These are phyloP conservation scores for Psittacula echo DNA, from an alignment of 2,797 vertebrate species.

Conservation along the genomic window DNA sequence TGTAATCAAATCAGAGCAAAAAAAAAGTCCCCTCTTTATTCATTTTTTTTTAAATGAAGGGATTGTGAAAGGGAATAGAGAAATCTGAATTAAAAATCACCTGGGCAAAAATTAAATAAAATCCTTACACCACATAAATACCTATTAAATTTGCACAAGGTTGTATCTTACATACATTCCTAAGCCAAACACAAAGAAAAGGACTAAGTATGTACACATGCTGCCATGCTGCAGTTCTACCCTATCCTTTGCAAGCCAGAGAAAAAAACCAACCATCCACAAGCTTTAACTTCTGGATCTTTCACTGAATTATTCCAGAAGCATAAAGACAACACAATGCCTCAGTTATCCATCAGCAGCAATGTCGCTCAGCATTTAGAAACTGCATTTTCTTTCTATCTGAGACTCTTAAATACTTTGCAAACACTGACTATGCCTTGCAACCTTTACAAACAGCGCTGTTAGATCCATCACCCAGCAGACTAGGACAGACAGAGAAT, in stretches of 20 bases:
- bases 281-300: not conserved
- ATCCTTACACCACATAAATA: not conserved
- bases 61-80: not conserved
- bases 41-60: not conserved
- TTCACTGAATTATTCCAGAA: not conserved
- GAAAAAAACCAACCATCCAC: not conserved
- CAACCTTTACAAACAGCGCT: not conserved
- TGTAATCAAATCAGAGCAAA: constrained; percentile 39
- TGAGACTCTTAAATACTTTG: not conserved
- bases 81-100: not conserved
- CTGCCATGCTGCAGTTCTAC: not conserved
- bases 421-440: not conserved
- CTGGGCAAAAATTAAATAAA: not conserved
- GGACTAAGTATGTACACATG: rapidly evolving
- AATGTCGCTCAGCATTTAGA: not conserved
- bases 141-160: not conserved
- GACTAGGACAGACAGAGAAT: not conserved
- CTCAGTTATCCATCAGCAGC: not conserved
- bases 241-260: not conserved
- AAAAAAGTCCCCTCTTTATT: not conserved
- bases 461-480: not conserved
- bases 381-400: not conserved
- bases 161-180: not conserved
- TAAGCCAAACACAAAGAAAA: not conserved
- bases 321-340: not conserved